phyloP scores from a whole-genome alignment of 2,113 vertebrate genomes.

The Phrynosoma blainvillii region DNA sequence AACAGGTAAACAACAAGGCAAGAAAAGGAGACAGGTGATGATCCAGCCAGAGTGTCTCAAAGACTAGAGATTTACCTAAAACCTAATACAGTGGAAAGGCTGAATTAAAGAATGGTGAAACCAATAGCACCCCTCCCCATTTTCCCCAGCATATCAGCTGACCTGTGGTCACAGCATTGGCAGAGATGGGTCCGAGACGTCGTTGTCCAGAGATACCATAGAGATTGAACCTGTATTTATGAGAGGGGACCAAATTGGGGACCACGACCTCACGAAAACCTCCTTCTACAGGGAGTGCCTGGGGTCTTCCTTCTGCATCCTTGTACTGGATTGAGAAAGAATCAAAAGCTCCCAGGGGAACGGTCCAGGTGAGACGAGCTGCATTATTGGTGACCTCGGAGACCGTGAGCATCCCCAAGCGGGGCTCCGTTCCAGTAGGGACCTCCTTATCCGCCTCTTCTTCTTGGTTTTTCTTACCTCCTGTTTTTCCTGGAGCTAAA shows the following conservation, averaged over 20 bases:
- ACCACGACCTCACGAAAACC: conserved; percentile 34
- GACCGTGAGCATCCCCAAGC: background rate
- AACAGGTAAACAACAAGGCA: background rate
- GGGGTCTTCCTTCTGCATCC: background rate
- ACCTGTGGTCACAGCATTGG: conserved; percentile 62
- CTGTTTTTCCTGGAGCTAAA: background rate
- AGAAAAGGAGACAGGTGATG: background rate
- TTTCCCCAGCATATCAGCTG: background rate
- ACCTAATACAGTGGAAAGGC: background rate
- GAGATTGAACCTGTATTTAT: conserved; percentile 70
- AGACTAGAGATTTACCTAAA: background rate
- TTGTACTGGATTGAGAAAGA: conserved; percentile 25
- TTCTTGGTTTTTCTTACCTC: no score
- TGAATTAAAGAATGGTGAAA: background rate
- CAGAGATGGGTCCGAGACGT: conserved; percentile 54
- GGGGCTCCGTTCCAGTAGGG: background rate
- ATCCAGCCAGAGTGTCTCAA: background rate
- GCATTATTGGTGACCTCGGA: background rate
- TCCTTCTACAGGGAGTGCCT: conserved; percentile 13
- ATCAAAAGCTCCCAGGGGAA: conserved; percentile 17
- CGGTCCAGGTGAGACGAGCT: background rate
- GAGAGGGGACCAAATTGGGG: conserved; percentile 48
- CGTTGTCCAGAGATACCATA: conserved; percentile 58
- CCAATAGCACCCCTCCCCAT: background rate
- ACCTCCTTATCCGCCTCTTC: background rate